Conservation (phyloP, 2,888 invertebrate genomes). For the Ectemnius continuus region DNA sequence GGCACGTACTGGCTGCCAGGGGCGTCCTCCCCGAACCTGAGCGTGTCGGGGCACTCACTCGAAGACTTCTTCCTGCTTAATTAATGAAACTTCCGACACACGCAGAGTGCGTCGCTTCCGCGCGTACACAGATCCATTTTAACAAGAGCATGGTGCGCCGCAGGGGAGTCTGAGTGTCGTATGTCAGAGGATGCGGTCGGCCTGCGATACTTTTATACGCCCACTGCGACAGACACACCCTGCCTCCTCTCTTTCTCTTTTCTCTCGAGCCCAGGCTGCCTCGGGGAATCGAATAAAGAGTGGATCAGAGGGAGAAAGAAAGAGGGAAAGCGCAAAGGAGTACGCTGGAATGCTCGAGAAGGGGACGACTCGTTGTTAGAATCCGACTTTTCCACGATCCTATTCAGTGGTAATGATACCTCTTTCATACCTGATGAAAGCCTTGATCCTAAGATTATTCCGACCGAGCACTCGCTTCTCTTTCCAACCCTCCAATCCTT, state of each 20-base stretch:
- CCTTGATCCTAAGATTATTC: constrained; percentile 21
- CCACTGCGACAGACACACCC: constrained; percentile 5
- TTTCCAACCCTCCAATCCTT: background rate
- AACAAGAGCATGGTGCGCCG: constrained; percentile 42
- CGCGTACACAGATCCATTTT: constrained; percentile 35
- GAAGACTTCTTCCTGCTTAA: constrained; percentile 57
- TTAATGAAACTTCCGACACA: constrained; percentile 67
- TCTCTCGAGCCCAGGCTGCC: constrained; percentile 17
- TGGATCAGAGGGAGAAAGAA: background rate
- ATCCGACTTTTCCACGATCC: constrained; percentile 18
- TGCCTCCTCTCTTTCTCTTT: constrained; percentile 6
- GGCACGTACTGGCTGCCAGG: constrained; percentile 18
- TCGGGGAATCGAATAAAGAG: constrained; percentile 18
- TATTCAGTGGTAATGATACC: constrained; percentile 34
- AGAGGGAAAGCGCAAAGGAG: constrained; percentile 4
- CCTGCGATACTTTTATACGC: background rate
- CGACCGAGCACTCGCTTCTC: background rate
- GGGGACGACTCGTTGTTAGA: constrained; percentile 21
- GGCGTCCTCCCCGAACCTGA: constrained; percentile 3
- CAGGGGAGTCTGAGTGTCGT: constrained; percentile 29
- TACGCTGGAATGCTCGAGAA: constrained; percentile 19
- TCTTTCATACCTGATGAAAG: constrained; percentile 32
- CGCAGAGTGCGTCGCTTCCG: constrained; percentile 47
- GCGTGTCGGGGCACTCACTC: constrained; percentile 26
- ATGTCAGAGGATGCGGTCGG: constrained; percentile 12